Evolutionary conservation across 1,140 invertebrate species (phyloP).

Genomic region (Caenorhabditis tropicalis): DNA sequence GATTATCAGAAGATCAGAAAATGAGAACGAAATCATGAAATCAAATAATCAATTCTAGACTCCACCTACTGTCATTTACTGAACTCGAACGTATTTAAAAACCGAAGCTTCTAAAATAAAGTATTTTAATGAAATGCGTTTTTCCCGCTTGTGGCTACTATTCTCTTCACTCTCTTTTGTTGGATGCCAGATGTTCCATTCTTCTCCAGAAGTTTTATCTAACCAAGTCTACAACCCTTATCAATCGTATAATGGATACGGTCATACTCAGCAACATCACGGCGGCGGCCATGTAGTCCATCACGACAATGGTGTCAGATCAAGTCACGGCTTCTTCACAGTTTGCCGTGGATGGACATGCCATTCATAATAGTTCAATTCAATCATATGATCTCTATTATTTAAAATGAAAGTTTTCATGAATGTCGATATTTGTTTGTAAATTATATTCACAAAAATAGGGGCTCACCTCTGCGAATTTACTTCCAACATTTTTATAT

Average conservation of each 20-base stretch:
- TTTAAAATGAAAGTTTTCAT: background rate
- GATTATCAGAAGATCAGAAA: background rate
- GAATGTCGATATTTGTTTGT: background rate
- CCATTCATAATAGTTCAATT: background rate
- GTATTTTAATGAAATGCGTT: background rate
- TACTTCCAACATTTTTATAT: conserved; percentile 39
- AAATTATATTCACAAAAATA: background rate
- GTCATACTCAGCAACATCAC: conserved; percentile 7
- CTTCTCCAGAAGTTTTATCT: conserved; percentile 13
- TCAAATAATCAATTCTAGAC: background rate
- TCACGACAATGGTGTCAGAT: background rate
- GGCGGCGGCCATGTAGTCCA: background rate
- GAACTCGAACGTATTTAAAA: background rate
- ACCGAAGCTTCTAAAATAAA: background rate
- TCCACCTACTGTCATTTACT: background rate
- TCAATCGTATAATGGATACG: background rate
- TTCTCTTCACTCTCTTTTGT: background rate
- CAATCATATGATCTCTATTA: background rate
- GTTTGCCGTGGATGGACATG: conserved; percentile 9
- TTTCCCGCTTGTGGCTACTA: background rate
- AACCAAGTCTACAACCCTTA: conserved; percentile 21
- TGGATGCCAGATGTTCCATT: background rate
- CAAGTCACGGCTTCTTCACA: conserved; percentile 13
- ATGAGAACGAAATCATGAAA: background rate
- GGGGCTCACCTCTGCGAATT: conserved; percentile 56